phyloP scores from a whole-genome alignment of 2,797 vertebrate species.

The Argyrosomus regius region DNA sequence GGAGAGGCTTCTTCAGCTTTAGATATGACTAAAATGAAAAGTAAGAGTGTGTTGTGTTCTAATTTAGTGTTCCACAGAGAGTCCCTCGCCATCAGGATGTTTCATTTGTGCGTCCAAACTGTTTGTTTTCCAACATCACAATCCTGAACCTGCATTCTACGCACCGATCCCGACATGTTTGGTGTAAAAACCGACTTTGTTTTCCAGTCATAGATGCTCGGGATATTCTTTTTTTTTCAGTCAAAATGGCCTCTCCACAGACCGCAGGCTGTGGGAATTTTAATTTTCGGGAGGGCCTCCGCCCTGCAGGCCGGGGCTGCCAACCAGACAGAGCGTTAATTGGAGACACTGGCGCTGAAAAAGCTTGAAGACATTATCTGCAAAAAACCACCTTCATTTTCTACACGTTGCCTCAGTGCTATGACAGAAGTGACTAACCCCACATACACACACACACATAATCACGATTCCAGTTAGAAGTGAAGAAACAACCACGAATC shows the following conservation, averaged over 20 bases:
- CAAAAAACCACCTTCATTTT: slow-evolving; percentile 53
- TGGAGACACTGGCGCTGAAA: slow-evolving; percentile 68
- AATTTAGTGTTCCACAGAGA: background rate
- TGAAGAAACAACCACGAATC: background rate
- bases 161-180: slow-evolving; percentile 18
- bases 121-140: background rate
- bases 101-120: background rate
- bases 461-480: background rate
- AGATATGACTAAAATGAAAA: background rate
- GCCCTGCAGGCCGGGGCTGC: slow-evolving; percentile 57
- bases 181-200: slow-evolving; percentile 29
- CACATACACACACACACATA: background rate
- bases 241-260: slow-evolving; percentile 54
- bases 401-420: slow-evolving; percentile 22
- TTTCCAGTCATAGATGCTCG: slow-evolving; percentile 48
- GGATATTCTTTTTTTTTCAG: slow-evolving; percentile 61
- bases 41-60: background rate
- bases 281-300: slow-evolving; percentile 65
- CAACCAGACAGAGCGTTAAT: slow-evolving; percentile 67
- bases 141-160: background rate
- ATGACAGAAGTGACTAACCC: background rate
- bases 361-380: slow-evolving; percentile 61
- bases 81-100: background rate
- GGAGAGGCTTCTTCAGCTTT: background rate
- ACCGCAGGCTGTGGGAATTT: slow-evolving; percentile 69